phyloP scores from a whole-genome alignment of 2,113 vertebrate species.

The rabbit (Oryctolagus cuniculus) region DNA sequence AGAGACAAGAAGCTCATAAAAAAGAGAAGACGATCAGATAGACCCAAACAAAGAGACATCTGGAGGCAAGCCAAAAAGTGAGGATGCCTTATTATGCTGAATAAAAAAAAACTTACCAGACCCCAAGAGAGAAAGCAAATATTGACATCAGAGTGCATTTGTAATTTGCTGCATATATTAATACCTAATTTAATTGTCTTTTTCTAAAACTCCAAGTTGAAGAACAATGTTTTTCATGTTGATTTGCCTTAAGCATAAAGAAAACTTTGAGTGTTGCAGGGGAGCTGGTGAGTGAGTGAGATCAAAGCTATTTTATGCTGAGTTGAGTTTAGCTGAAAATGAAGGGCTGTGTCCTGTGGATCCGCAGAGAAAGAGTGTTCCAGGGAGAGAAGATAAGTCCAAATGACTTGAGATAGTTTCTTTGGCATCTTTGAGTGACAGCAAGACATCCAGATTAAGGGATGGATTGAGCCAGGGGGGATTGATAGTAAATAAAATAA shows the following conservation, averaged over 20 bases:
- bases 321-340: background rate
- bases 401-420: background rate
- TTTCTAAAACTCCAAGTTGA: background rate
- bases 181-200: background rate
- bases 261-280: background rate
- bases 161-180: slow-evolving; percentile 44
- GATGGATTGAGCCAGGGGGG: background rate
- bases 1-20: background rate
- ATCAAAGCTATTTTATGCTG: background rate
- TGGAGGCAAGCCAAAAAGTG: background rate
- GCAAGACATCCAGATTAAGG: background rate
- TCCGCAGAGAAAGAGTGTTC: background rate
- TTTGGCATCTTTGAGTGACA: background rate
- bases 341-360: background rate
- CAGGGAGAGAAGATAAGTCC: background rate
- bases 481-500: background rate
- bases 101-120: background rate
- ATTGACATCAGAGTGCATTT: background rate
- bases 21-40: background rate
- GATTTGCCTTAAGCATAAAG: background rate
- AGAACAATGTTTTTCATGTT: background rate
- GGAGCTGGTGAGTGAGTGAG: background rate
- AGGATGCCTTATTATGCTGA: background rate
- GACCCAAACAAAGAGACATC: background rate
- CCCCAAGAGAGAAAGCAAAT: slow-evolving; percentile 35